Evolutionary conservation across 2,888 invertebrate genomes (phyloP).

Genomic region (Patella depressa): DNA sequence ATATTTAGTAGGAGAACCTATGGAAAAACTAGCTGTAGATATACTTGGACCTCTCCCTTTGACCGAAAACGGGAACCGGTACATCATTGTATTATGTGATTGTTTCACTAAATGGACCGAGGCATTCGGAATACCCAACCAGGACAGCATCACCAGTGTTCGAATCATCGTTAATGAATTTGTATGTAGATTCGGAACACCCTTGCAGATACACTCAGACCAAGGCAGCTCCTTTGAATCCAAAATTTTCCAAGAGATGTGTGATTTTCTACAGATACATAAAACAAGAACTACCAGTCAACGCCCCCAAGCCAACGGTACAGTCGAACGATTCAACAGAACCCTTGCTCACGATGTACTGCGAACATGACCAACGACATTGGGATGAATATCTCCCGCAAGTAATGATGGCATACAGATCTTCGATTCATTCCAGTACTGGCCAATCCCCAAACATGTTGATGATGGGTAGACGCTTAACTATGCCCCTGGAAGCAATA

Average conservation of each 20-base stretch:
- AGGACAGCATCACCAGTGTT: constrained; percentile 16
- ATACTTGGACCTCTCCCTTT: constrained; percentile 17
- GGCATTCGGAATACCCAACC: constrained; percentile 18
- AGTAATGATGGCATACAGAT: constrained; percentile 37
- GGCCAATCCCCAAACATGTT: constrained; percentile 35
- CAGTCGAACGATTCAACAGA: constrained; percentile 35
- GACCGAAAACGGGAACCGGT: constrained; percentile 19
- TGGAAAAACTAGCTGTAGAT: constrained; percentile 22
- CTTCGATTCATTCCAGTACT: constrained; percentile 28
- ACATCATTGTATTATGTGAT: constrained; percentile 18
- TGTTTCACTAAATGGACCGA: constrained; percentile 20
- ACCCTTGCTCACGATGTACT: constrained; percentile 30
- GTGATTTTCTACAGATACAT: constrained; percentile 30
- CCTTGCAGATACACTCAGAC: constrained; percentile 26
- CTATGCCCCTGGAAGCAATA: constrained; percentile 16
- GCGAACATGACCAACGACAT: constrained; percentile 22
- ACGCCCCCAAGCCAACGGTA: constrained; percentile 31
- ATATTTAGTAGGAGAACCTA: constrained; percentile 15
- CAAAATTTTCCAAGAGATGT: constrained; percentile 29
- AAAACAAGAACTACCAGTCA: constrained; percentile 29
- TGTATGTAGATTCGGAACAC: constrained; percentile 24
- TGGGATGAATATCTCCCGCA: constrained; percentile 35
- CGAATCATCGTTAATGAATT: constrained; percentile 23
- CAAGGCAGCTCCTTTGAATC: constrained; percentile 25
- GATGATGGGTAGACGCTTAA: constrained; percentile 29